phyloP scores from a whole-genome alignment of 2,888 invertebrate genomes.

The Nysson spinosus region DNA sequence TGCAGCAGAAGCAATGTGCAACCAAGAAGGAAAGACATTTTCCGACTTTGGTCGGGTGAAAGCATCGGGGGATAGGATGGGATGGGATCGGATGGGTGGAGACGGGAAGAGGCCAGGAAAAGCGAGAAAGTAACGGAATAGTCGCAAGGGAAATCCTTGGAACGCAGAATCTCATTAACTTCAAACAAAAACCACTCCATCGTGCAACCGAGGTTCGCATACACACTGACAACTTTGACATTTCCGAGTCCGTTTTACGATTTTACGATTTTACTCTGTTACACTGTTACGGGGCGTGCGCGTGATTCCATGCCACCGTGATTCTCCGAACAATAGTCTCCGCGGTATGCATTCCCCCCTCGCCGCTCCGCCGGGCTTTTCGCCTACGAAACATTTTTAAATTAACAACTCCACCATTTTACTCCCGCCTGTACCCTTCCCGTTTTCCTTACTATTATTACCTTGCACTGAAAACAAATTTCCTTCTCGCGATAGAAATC shows the following conservation, averaged over 20 bases:
- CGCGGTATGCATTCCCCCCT: no score
- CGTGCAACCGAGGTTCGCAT: neutral
- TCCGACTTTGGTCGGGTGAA: neutral
- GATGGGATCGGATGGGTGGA: neutral
- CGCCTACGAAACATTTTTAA: no score
- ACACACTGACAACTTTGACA: slow-evolving; percentile 19
- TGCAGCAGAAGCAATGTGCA: no score
- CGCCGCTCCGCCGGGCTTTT: no score
- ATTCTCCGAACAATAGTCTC: slow-evolving; percentile 19
- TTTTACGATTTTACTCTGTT: slow-evolving; percentile 33
- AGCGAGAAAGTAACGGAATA: slow-evolving; percentile 9
- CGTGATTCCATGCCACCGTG: slow-evolving; percentile 15
- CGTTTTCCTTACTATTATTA: no score
- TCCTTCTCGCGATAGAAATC: no score
- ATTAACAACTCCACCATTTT: no score
- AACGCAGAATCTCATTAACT: slow-evolving; percentile 41
- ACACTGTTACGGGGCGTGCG: neutral
- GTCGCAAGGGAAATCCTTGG: slow-evolving; percentile 22
- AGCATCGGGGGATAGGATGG: neutral
- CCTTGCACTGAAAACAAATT: no score
- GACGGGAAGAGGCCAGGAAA: neutral
- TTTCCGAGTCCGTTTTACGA: slow-evolving; percentile 18
- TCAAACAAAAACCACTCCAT: slow-evolving; percentile 33
- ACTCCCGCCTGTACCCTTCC: no score
- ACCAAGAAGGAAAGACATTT: neutral